phyloP scores from a whole-genome alignment of 2,113 vertebrate genomes.

The Dipodomys stephensi region DNA sequence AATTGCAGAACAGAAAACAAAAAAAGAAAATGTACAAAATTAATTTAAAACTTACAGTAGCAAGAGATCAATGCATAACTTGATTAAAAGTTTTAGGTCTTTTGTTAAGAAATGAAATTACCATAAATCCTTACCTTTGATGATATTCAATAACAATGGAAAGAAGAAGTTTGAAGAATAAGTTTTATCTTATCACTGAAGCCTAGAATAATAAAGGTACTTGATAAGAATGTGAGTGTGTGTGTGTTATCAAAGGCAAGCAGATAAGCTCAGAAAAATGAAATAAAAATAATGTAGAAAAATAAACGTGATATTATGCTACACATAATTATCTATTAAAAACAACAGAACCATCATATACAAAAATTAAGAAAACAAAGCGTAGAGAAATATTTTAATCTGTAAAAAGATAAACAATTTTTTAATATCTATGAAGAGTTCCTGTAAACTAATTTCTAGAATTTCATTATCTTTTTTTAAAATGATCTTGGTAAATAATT shows the following conservation, averaged over 20 bases:
- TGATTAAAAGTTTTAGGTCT: background rate
- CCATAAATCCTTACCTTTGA: background rate
- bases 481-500: background rate
- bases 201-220: background rate
- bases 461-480: too few species aligned
- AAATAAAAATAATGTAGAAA: background rate
- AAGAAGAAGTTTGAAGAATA: background rate
- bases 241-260: background rate
- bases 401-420: background rate
- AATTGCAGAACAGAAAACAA: background rate
- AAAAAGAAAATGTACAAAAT: background rate
- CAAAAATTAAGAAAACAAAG: slow-evolving; percentile 3
- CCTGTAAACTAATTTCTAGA: background rate
- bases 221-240: background rate
- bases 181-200: background rate
- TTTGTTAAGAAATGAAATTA: slow-evolving; percentile 9
- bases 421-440: background rate
- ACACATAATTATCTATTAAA: background rate
- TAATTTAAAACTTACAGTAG: background rate
- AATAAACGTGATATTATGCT: background rate
- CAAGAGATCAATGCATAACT: background rate
- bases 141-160: background rate
- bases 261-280: background rate
- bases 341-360: background rate
- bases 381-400: background rate